Conservation (phyloP, 2,888 invertebrate genomes). For the Lasioglossum calceatum region DNA sequence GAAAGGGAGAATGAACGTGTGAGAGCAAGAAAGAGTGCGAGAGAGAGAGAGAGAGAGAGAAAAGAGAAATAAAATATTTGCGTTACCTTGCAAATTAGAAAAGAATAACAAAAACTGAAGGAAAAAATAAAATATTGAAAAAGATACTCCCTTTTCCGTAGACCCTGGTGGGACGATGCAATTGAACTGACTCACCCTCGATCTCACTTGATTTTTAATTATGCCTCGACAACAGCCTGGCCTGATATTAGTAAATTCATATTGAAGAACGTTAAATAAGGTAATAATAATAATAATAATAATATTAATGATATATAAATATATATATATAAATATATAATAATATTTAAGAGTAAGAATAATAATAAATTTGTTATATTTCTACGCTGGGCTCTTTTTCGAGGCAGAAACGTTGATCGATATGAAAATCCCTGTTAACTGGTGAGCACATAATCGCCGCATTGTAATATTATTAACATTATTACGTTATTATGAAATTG, state of each 20-base stretch:
- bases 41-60: conserved; percentile 31
- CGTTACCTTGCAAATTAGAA: conserved; percentile 34
- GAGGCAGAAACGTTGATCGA: conserved; percentile 83
- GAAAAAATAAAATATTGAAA: conserved; percentile 53
- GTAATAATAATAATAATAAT: conserved; percentile 69
- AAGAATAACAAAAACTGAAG: conserved; percentile 19
- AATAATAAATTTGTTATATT: conserved; percentile 82
- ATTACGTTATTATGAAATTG: conserved; percentile 85
- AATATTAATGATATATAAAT: conserved; percentile 73
- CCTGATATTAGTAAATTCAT: conserved; percentile 82
- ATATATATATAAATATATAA: conserved; percentile 72
- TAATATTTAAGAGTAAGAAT: conserved; percentile 72
- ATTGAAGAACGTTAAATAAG: conserved; percentile 76
- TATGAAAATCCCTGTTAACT: conserved; percentile 84
- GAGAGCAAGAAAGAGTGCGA: conserved; percentile 30
- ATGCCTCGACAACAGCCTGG: conserved; percentile 82
- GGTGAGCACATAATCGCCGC: conserved; percentile 83
- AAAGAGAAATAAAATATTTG: conserved; percentile 31
- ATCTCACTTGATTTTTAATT: conserved; percentile 80
- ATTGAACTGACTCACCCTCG: conserved; percentile 79
- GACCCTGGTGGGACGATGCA: conserved; percentile 78
- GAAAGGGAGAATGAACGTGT: conserved; percentile 10
- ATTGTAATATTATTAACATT: conserved; percentile 84
- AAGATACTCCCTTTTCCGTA: conserved; percentile 74
- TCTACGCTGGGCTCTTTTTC: conserved; percentile 84